Evolutionary conservation across 2,888 invertebrate genomes (phyloP).

Genomic region (Tricholauxania praeusta): DNA sequence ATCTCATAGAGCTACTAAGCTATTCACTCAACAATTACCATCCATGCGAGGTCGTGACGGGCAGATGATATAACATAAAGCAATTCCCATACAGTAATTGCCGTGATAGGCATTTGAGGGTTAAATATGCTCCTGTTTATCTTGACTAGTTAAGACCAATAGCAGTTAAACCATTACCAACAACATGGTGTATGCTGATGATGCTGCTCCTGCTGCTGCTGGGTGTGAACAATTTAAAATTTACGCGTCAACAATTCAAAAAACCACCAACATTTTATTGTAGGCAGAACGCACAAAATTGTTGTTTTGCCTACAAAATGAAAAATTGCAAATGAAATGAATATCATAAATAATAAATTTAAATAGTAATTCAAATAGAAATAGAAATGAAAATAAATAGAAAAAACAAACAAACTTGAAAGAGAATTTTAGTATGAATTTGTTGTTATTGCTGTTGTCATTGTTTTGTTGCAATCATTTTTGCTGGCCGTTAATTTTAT

Average conservation of each 20-base stretch:
- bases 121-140: no score
- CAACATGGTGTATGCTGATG: background rate
- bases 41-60: no score
- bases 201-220: slow-evolving; percentile 2
- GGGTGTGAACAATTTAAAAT: slow-evolving; percentile 19
- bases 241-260: slow-evolving; percentile 18
- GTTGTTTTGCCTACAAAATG: slow-evolving; percentile 5
- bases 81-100: no score
- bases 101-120: no score
- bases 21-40: no score
- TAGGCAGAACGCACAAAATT: background rate
- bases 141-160: background rate
- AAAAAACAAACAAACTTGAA: slow-evolving; percentile 1
- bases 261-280: background rate
- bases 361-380: background rate
- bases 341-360: slow-evolving; percentile 27
- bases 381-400: background rate
- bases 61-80: no score
- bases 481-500: no score
- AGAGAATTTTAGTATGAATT: no score
- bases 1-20: no score
- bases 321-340: slow-evolving; percentile 7
- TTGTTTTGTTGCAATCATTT: no score
- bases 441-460: no score
- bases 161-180: background rate